These are phyloP conservation scores for Tenthredo mesomela DNA, from an alignment of 2,888 invertebrate genomes.

Conservation along the genomic window DNA sequence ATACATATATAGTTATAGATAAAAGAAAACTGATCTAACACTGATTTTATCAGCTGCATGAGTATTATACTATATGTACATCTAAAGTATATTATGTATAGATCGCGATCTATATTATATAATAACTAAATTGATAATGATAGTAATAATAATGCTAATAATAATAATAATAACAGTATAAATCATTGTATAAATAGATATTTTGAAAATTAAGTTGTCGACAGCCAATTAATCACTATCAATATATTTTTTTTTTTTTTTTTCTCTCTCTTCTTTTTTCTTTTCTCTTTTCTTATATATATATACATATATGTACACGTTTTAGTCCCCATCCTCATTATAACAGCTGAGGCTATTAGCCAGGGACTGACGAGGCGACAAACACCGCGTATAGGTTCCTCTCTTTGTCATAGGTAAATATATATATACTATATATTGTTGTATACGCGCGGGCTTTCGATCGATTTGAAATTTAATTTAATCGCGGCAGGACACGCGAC, in stretches of 20 bases:
- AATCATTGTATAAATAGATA: neutral
- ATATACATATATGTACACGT: neutral
- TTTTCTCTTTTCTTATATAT: too few species aligned
- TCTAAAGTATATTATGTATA: too few species aligned
- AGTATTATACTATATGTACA: neutral
- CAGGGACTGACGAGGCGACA: neutral
- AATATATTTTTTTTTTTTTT: neutral
- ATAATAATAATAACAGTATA: neutral
- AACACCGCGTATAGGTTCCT: too few species aligned
- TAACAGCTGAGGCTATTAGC: neutral
- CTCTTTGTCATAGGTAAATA: neutral
- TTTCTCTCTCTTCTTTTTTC: too few species aligned
- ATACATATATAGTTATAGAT: neutral
- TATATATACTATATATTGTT: neutral
- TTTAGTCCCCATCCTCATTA: neutral
- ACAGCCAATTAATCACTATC: neutral
- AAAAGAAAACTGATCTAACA: neutral
- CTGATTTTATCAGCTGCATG: neutral
- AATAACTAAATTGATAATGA: neutral
- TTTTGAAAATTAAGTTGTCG: neutral
- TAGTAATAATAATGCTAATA: neutral
- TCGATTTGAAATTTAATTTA: constrained; percentile 43
- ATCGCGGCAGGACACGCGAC: constrained; percentile 38
- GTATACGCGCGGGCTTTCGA: neutral
- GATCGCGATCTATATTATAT: too few species aligned